Evolutionary conservation across 1,140 invertebrate species (phyloP).

Genomic region (Brachionus koreanus): DNA sequence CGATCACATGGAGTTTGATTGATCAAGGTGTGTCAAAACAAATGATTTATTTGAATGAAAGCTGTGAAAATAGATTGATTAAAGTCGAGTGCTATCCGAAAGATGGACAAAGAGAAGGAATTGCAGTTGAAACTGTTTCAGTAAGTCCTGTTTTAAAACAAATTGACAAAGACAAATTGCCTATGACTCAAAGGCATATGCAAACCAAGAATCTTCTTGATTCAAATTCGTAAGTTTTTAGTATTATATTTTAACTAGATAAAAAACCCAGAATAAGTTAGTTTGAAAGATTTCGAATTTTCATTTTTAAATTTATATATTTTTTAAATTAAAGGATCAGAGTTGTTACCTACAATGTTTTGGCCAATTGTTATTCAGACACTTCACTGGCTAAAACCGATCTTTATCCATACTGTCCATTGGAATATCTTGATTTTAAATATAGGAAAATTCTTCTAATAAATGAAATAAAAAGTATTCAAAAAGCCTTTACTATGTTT

Average conservation of each 20-base stretch:
- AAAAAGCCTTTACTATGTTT: background rate
- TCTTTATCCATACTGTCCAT: constrained; percentile 41
- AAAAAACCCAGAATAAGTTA: background rate
- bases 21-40: background rate
- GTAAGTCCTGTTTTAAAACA: background rate
- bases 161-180: background rate
- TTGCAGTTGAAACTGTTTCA: constrained; percentile 12
- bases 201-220: background rate
- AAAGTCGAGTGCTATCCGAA: constrained; percentile 14
- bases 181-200: constrained; percentile 15
- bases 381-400: background rate
- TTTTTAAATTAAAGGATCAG: constrained; percentile 17
- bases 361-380: constrained; percentile 35
- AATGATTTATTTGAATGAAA: background rate
- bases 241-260: background rate
- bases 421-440: constrained; percentile 34
- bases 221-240: constrained; percentile 18
- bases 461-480: constrained; percentile 38
- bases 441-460: constrained; percentile 23
- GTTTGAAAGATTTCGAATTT: background rate
- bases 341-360: constrained; percentile 39
- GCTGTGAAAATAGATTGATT: constrained; percentile 1
- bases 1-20: background rate
- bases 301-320: background rate
- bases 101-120: constrained; percentile 17